A percentile compares a stretch with the other conserved stretches of the same genome.
These are phyloP conservation scores for Centropus unirufus DNA, from an alignment of 2,113 vertebrate genomes.

Conservation along the genomic window DNA sequence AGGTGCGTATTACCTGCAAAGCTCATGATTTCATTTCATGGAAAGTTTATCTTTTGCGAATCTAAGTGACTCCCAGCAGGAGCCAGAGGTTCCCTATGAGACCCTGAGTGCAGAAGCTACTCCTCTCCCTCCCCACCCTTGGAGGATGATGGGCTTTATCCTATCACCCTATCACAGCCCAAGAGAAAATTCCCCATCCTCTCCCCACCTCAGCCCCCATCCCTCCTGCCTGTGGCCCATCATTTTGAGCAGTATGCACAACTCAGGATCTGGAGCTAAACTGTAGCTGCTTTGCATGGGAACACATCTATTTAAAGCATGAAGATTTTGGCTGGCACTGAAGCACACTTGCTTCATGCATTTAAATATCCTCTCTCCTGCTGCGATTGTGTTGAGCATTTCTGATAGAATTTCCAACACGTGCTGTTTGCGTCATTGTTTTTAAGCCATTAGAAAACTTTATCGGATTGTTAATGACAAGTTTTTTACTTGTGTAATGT, in stretches of 20 bases:
- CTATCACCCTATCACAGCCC: rapidly evolving
- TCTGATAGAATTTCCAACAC: neutral
- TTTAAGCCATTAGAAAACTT: neutral
- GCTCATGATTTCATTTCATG: neutral
- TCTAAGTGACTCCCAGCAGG: neutral
- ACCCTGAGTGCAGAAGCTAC: neutral
- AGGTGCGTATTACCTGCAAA: neutral
- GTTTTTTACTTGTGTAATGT: neutral
- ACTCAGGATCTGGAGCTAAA: neutral
- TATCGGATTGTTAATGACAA: neutral
- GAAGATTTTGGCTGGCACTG: neutral
- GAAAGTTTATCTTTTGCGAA: too few species aligned
- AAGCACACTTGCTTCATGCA: neutral
- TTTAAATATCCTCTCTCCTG: neutral
- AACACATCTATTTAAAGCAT: neutral
- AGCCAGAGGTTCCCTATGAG: neutral
- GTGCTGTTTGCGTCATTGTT: neutral
- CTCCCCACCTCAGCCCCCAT: neutral
- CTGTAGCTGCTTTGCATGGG: neutral
- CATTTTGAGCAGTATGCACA: rapidly evolving
- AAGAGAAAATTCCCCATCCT: neutral
- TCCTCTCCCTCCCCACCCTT: too few species aligned
- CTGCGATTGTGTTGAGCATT: neutral
- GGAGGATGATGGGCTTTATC: neutral
- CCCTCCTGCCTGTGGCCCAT: too few species aligned